Base-by-base conservation (phyloP, 2,113 vertebrate genomes). In the Pelecanus crispus region DNA sequence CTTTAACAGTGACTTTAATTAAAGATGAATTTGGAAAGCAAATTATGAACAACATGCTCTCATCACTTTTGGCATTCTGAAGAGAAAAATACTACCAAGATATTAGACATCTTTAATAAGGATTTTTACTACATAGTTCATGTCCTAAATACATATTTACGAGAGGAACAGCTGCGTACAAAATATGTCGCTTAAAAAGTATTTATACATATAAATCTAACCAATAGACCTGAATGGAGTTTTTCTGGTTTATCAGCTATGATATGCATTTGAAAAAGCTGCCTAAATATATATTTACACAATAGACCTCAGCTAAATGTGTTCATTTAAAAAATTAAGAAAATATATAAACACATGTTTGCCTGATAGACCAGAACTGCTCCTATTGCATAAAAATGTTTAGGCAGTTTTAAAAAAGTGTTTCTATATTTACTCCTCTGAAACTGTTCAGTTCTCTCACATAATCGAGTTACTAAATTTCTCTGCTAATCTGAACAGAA, bases 261-360 rank as follows among this genome's bases (percentile, higher is more conserved):
- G 97, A 97, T 96, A 96, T 94, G 96, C 94, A 92, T 96, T 95
- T 95, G 96, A 95, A 97, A 97, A 97, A 97, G 96, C 96, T 97
- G 97, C 96, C 96, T 96, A 97, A 97, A 97, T 97, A 96, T 96
- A 95, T 97, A 97, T 97, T 97, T 97, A 97, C 97, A 97, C 97
- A 97, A 97, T 95, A 97, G 97, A 97, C 92, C 28, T 97, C 96
- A 97, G 94, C 96, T 97, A 96, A 97, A 96, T 97, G 96, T 96
- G 96, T 96, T 97, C 91, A 95, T 97, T 97, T 95, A 97, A 97
- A 97, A 97, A 97, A 96, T 95, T 95, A 95, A 92, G 95, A 94
- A 97, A 97, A 96, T 97, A 95, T 96, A 97, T 86, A 97, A 95
- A 97, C 91, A 89, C 88, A 96, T 91, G 97, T 97, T 95, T 95